Percentiles rank a stretch among this genome's conserved stretches.
Conservation (phyloP, 2,797 vertebrate genomes). For the Phoebastria nigripes region DNA sequence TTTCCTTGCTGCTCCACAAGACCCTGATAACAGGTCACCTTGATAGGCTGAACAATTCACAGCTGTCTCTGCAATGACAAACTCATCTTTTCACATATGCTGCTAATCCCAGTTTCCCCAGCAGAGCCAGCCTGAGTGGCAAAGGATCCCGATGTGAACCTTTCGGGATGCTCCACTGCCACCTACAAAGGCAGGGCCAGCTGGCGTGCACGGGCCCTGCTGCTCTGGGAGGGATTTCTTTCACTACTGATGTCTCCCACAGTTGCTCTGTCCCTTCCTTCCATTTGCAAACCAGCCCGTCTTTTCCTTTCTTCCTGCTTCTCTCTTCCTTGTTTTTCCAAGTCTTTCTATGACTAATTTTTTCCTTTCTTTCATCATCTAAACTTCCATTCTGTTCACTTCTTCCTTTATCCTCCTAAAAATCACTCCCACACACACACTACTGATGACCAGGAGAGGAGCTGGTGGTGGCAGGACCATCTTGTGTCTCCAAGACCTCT, state of each 20-base stretch:
- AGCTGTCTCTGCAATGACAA: neutral
- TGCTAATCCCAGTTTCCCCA: neutral
- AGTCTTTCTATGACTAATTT: neutral
- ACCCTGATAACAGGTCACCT: neutral
- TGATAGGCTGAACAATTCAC: neutral
- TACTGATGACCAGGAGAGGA: neutral
- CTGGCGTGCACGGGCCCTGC: accelerated
- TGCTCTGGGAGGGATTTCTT: neutral
- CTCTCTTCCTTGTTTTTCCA: neutral
- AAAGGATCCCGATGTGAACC: neutral
- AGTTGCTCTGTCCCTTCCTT: neutral
- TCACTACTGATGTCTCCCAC: neutral
- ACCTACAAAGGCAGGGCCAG: neutral
- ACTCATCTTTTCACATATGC: neutral
- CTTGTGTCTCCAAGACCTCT: neutral
- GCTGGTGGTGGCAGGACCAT: neutral
- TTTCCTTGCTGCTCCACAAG: neutral
- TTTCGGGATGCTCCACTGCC: neutral
- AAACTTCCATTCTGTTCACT: neutral
- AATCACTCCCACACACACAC: neutral
- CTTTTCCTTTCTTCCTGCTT: neutral
- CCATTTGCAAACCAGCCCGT: neutral
- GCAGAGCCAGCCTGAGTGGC: neutral
- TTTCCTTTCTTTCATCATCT: neutral
- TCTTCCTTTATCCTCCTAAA: neutral